A percentile compares a stretch with the other conserved stretches of the same genome.
Conservation (phyloP, 2,888 invertebrate species). For the Bellardia bayeri region DNA sequence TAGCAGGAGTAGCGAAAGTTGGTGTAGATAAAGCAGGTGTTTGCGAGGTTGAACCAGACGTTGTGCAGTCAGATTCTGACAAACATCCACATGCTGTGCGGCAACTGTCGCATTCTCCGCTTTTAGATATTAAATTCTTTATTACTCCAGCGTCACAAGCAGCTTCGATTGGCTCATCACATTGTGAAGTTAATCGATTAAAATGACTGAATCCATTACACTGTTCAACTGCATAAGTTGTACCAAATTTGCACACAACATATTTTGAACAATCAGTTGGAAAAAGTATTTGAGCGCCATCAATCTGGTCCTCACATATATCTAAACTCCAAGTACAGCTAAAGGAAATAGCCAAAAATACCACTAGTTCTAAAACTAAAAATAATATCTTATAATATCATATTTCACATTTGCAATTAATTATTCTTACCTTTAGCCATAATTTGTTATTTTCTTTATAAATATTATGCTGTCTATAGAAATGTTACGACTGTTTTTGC, state of each 20-base stretch:
- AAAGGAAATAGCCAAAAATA: not conserved
- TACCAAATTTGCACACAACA: constrained; percentile 23
- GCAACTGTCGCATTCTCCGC: constrained; percentile 6
- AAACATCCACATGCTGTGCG: constrained; percentile 28
- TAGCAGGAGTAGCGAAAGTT: not conserved
- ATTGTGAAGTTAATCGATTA: constrained; percentile 28
- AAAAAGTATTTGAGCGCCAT: constrained; percentile 24
- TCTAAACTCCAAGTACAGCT: constrained; percentile 16
- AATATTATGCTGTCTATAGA: not conserved
- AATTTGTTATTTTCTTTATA: not conserved
- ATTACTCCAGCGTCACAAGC: constrained; percentile 23
- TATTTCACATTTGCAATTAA: not conserved
- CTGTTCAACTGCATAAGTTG: not conserved
- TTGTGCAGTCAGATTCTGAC: not conserved
- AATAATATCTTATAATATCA: not conserved
- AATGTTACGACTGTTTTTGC: not conserved
- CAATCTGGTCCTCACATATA: constrained; percentile 19
- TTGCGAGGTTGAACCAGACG: not conserved
- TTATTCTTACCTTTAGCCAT: not conserved
- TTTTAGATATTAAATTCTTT: not conserved
- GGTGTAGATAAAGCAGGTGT: not conserved
- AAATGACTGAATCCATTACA: constrained; percentile 19
- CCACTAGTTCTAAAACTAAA: not conserved
- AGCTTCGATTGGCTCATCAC: not conserved
- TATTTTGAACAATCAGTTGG: constrained; percentile 38